Conservation (phyloP, 2,888 invertebrate species). For the Cephus pulcher region DNA sequence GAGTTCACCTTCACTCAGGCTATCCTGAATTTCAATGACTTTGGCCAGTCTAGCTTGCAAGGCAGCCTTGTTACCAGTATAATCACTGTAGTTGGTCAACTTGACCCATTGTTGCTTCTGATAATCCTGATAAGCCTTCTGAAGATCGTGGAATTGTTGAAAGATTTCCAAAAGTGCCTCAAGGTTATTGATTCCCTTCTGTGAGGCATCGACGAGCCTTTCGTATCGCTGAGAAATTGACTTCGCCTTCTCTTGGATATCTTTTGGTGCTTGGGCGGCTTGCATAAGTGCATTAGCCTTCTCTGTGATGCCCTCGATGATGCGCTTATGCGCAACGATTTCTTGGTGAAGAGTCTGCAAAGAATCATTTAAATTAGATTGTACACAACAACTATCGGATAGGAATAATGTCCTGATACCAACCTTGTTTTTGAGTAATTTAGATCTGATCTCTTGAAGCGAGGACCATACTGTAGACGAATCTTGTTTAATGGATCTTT, state of each 20-base stretch:
- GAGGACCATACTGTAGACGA: constrained; percentile 80
- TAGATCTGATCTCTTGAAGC: constrained; percentile 86
- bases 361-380: constrained; percentile 8
- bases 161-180: constrained; percentile 84
- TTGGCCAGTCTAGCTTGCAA: constrained; percentile 85
- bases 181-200: constrained; percentile 77
- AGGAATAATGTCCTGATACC: constrained; percentile 3
- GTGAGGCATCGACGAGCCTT: constrained; percentile 75
- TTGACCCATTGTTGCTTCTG: constrained; percentile 93
- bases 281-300: constrained; percentile 81
- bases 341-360: constrained; percentile 83
- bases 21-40: constrained; percentile 83
- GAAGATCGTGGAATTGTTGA: constrained; percentile 87
- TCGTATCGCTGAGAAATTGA: constrained; percentile 84
- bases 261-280: constrained; percentile 68
- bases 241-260: constrained; percentile 77
- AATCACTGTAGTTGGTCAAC: constrained; percentile 84
- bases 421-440: constrained; percentile 84
- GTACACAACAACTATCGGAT: neutral
- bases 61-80: constrained; percentile 86
- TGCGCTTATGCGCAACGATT: constrained; percentile 88
- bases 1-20: constrained; percentile 80
- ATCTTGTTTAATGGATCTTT: constrained; percentile 79
- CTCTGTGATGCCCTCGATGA: constrained; percentile 90
- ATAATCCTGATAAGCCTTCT: constrained; percentile 88